phyloP scores from a whole-genome alignment of 1,140 invertebrate species.

The Belonocnema kinseyi region DNA sequence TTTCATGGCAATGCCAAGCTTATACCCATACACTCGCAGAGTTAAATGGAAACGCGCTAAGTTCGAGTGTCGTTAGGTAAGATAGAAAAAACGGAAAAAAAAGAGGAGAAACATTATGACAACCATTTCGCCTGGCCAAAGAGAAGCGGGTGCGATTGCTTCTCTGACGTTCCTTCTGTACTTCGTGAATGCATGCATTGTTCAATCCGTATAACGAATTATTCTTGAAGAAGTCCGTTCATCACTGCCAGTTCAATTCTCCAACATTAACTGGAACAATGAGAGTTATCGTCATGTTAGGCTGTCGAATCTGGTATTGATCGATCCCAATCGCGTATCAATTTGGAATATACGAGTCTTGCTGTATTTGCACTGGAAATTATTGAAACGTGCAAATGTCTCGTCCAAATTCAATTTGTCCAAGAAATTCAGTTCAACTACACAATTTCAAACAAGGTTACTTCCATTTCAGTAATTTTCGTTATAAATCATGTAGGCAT shows the following conservation, averaged over 20 bases:
- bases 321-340: slow-evolving; percentile 25
- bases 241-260: background rate
- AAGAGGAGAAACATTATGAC: background rate
- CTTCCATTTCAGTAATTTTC: too few species aligned
- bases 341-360: slow-evolving; percentile 11
- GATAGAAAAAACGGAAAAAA: background rate
- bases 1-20: background rate
- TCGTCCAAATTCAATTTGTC: slow-evolving; percentile 26
- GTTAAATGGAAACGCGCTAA: background rate
- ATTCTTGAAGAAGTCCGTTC: background rate
- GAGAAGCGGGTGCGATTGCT: background rate
- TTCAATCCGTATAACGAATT: slow-evolving; percentile 4
- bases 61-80: slow-evolving; percentile 21
- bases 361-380: slow-evolving; percentile 18
- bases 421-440: background rate
- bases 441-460: too few species aligned
- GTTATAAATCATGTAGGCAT: too few species aligned
- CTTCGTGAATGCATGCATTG: background rate
- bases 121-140: background rate
- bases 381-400: slow-evolving; percentile 26
- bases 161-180: background rate
- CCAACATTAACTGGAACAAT: slow-evolving; percentile 5
- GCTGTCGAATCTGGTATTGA: slow-evolving; percentile 25
- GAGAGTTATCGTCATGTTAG: slow-evolving; percentile 19
- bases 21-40: background rate